These are phyloP conservation scores for Epirrhoe alternata DNA, from an alignment of 2,888 invertebrate genomes.

Conservation along the genomic window DNA sequence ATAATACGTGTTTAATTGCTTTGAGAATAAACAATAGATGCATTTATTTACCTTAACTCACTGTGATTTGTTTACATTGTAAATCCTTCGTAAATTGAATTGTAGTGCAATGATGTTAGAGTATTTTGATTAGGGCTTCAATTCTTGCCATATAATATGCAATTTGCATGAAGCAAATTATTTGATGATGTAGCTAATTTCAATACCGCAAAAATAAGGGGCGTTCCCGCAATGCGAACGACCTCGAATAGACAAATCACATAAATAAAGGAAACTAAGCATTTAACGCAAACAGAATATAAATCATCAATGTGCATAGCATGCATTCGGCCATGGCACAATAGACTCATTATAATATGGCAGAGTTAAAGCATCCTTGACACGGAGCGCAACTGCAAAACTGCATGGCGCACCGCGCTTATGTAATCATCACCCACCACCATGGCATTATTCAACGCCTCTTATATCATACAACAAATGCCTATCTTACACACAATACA, in stretches of 20 bases:
- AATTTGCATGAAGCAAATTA: slow-evolving; percentile 14
- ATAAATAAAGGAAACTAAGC: slow-evolving; percentile 31
- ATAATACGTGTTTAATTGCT: slow-evolving; percentile 19
- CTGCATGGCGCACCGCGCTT: slow-evolving; percentile 58
- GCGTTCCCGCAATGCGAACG: slow-evolving; percentile 17
- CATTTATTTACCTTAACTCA: slow-evolving; percentile 28
- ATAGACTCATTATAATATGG: slow-evolving; percentile 65
- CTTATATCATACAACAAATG: slow-evolving; percentile 53
- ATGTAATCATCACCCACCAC: slow-evolving; percentile 70
- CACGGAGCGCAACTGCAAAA: slow-evolving; percentile 55
- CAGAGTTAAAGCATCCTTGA: slow-evolving; percentile 75
- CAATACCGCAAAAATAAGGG: slow-evolving; percentile 21
- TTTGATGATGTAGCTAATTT: slow-evolving; percentile 24
- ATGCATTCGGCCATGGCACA: slow-evolving; percentile 67
- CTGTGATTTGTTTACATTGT: slow-evolving; percentile 24
- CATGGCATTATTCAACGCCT: slow-evolving; percentile 60
- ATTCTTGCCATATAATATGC: slow-evolving; percentile 18
- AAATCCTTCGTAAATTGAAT: slow-evolving; percentile 21
- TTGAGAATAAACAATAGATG: slow-evolving; percentile 28
- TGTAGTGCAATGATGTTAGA: slow-evolving; percentile 5
- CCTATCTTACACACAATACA: slow-evolving; percentile 19
- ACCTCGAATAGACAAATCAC: slow-evolving; percentile 18
- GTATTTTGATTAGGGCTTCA: slow-evolving; percentile 17
- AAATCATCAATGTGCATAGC: slow-evolving; percentile 38
- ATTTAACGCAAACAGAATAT: slow-evolving; percentile 42